Evolutionary conservation across 2,888 invertebrate genomes (phyloP).

Genomic region (Drosophila macrospina): DNA sequence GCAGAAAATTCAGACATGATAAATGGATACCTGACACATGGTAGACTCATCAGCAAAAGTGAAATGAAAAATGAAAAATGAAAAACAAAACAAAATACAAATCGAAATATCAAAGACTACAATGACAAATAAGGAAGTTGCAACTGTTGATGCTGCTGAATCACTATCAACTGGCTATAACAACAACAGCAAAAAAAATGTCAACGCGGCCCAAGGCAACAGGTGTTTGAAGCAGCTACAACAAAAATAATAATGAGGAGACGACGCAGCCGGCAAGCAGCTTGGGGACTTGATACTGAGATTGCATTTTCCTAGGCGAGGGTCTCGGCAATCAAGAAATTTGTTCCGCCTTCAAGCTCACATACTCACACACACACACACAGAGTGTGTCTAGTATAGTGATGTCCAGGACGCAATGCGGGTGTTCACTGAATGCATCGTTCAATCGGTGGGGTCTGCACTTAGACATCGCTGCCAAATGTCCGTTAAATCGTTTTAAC

Average conservation of each 20-base stretch:
- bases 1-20: conserved; percentile 37
- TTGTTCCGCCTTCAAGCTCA: conserved; percentile 68
- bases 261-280: conserved; percentile 34
- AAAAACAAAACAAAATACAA: conserved; percentile 29
- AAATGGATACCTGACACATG: conserved; percentile 31
- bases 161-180: conserved; percentile 59
- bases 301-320: conserved; percentile 52
- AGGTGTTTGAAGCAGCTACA: conserved; percentile 60
- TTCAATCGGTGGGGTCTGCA: conserved; percentile 42
- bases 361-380: conserved; percentile 9
- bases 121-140: conserved; percentile 80
- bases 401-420: conserved; percentile 59
- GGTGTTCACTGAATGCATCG: conserved; percentile 53
- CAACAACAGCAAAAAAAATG: conserved; percentile 53
- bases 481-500: conserved; percentile 81
- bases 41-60: conserved; percentile 38
- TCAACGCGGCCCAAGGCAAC: conserved; percentile 61
- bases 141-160: conserved; percentile 55
- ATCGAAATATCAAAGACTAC: conserved; percentile 62
- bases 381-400: neutral
- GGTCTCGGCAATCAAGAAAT: conserved; percentile 58
- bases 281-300: conserved; percentile 45
- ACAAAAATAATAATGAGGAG: conserved; percentile 48
- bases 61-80: conserved; percentile 27
- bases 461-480: conserved; percentile 59